Base-by-base conservation (phyloP, 2,113 vertebrate genomes). In the Sinocyclocheilus grahami region DNA sequence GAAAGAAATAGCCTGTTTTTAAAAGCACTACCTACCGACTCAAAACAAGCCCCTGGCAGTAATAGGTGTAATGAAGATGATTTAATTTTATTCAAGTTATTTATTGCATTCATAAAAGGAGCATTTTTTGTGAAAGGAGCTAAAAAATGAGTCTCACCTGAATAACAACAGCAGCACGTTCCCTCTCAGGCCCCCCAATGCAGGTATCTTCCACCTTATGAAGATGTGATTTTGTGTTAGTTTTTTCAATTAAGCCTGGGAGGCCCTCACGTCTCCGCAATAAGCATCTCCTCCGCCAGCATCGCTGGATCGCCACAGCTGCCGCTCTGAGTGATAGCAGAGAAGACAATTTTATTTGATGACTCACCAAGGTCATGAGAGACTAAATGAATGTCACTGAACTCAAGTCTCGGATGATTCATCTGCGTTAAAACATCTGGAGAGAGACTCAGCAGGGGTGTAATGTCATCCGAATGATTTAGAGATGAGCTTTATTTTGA, bases 101-200 rank as follows among this genome's bases (percentile, higher is more conserved):
- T 87, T 83, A 87, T 67, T n/a, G 18, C 5, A 12, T 71, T 83
- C 72, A 83, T 85, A 75, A 89, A 85, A 62, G 14, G 27, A 83
- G n/a, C n/a, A n/a, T n/a, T 55, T 22, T 80, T 60, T 80, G 42
- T 48, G 3, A 8, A 48, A 77, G 22, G 5, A 18, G 69, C n/a
- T 20, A 30, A 77, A 63, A 86, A 48, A n/a, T 51, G 24, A 87
- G 16, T 30, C 46, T 78, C 92, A 99, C 98, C 97, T 99, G 98
- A 93, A 99, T 97, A 79, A 94, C 67, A 27, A 95, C 92, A 67
- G 97, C 97, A 85, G 98, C 97, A 67, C 48, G 20, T 78, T 91
- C 78, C 33, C 12, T 85, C 37, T 87, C 84, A 74, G 83, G 82
- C 62, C 60, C 86, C 77, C 55, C 77, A 72, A 65, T 39, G 33